phyloP scores from a whole-genome alignment of 2,888 invertebrate genomes.

The Cheilosia soror region DNA sequence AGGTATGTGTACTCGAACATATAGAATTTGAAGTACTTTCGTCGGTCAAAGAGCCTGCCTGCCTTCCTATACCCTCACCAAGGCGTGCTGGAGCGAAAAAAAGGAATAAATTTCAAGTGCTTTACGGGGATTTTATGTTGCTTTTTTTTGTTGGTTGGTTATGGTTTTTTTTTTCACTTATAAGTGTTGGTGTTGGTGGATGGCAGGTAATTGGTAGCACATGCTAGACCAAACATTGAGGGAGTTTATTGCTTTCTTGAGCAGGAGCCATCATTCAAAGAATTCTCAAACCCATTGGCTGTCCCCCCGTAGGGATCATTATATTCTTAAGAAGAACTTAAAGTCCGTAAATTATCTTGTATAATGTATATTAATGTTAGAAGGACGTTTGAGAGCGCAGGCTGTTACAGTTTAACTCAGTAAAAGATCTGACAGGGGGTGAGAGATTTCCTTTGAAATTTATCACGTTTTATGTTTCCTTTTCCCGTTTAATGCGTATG shows the following conservation, averaged over 20 bases:
- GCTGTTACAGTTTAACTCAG: constrained; percentile 59
- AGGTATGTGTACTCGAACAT: not conserved
- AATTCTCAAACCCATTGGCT: constrained; percentile 14
- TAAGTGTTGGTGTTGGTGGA: constrained; percentile 15
- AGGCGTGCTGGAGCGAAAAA: constrained; percentile 25
- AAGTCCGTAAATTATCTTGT: constrained; percentile 66
- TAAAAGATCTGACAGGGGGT: constrained; percentile 25
- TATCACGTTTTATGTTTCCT: constrained; percentile 67
- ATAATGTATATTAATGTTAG: constrained; percentile 66
- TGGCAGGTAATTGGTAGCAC: constrained; percentile 73
- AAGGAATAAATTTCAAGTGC: constrained; percentile 68
- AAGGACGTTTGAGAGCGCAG: constrained; percentile 34
- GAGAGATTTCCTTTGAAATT: constrained; percentile 54
- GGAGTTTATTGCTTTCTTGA: constrained; percentile 60
- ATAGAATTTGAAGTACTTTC: constrained; percentile 55
- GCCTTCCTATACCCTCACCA: constrained; percentile 17
- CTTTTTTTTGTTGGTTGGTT: constrained; percentile 31
- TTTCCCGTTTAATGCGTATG: constrained; percentile 45
- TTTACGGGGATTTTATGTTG: constrained; percentile 60
- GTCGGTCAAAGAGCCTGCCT: constrained; percentile 46
- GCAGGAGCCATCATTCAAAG: constrained; percentile 65
- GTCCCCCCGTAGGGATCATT: constrained; percentile 1
- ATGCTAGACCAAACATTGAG: constrained; percentile 62
- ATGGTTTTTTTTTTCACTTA: constrained; percentile 5
- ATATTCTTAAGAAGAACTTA: constrained; percentile 35